These are phyloP conservation scores for Rhagonycha fulva DNA, from an alignment of 2,888 invertebrate genomes.

Conservation along the genomic window DNA sequence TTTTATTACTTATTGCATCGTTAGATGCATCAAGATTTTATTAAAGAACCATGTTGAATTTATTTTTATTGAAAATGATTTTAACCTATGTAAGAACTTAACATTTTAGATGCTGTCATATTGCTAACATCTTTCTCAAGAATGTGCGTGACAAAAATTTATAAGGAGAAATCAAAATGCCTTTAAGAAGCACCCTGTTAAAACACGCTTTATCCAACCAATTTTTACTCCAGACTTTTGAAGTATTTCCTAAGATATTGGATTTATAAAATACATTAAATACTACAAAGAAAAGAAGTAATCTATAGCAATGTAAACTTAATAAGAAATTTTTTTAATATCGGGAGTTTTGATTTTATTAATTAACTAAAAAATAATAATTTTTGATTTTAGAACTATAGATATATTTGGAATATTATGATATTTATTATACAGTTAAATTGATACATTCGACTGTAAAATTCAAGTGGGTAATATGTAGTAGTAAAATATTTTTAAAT, in stretches of 20 bases:
- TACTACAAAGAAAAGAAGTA: not conserved
- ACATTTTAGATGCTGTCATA: not conserved
- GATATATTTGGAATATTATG: not conserved
- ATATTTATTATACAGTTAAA: not conserved
- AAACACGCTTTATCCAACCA: not conserved
- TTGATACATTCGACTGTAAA: not conserved
- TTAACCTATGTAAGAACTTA: not conserved
- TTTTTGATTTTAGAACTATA: not conserved
- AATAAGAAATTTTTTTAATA: not conserved
- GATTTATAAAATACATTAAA: not conserved
- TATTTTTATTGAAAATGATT: not conserved
- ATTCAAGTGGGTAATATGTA: not conserved
- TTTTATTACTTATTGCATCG: not conserved
- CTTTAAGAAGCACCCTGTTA: not conserved
- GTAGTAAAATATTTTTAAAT: not conserved
- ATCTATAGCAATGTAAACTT: not conserved
- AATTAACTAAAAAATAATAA: not conserved
- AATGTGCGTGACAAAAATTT: not conserved
- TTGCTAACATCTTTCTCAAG: not conserved
- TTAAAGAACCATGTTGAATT: not conserved
- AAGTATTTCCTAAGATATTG: not conserved
- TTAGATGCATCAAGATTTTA: not conserved
- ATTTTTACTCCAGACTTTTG: not conserved
- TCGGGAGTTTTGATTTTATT: not conserved
- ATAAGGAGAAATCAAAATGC: not conserved